phyloP scores from a whole-genome alignment of 2,113 vertebrate genomes.

The Narcine bancroftii region DNA sequence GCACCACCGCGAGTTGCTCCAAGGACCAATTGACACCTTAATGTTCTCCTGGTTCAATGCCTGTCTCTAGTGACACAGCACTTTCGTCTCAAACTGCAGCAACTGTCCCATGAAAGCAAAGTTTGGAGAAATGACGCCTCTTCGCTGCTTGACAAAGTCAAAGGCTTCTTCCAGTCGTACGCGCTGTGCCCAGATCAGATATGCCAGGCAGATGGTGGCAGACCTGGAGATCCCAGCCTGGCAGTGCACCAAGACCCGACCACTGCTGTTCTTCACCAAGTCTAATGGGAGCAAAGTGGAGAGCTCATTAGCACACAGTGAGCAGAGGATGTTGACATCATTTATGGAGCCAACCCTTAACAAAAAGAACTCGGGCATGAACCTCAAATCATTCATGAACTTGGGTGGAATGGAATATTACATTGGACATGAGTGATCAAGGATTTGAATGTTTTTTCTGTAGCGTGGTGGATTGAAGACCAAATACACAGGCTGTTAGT shows the following conservation, averaged over 20 bases:
- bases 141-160: slow-evolving; percentile 61
- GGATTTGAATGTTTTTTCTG: background rate
- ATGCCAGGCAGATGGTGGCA: slow-evolving; percentile 66
- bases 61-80: slow-evolving; percentile 50
- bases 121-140: slow-evolving; percentile 64
- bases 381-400: background rate
- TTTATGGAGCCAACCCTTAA: background rate
- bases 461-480: background rate
- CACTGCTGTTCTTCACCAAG: slow-evolving; percentile 57
- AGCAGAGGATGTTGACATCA: no score
- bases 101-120: slow-evolving; percentile 67
- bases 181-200: slow-evolving; percentile 58
- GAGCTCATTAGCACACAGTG: background rate
- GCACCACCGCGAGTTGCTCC: background rate
- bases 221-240: slow-evolving; percentile 67
- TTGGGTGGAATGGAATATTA: background rate
- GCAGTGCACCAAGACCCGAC: slow-evolving; percentile 63
- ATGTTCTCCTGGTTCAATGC: background rate
- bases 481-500: no score
- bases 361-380: no score
- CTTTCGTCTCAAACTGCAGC: slow-evolving; percentile 63
- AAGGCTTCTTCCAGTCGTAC: slow-evolving; percentile 63
- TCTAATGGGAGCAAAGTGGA: slow-evolving; percentile 46
- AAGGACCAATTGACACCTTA: background rate
- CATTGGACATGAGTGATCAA: background rate